phyloP scores from a whole-genome alignment of 2,797 vertebrate species.

The Tragopan temminckii region DNA sequence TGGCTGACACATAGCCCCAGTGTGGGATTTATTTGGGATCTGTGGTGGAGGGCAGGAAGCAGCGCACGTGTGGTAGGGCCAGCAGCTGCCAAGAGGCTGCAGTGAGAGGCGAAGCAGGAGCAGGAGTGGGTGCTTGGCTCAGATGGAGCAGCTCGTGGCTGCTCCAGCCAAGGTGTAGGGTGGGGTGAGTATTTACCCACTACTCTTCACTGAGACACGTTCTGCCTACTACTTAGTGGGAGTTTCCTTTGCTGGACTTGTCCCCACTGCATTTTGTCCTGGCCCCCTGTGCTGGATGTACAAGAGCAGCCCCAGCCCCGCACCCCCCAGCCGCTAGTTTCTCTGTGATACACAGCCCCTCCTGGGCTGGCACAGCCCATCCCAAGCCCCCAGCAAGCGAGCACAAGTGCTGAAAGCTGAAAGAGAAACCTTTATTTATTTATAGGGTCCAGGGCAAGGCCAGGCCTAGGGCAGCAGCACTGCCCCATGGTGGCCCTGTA shows the following conservation, averaged over 20 bases:
- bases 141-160: not conserved
- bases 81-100: fast-evolving
- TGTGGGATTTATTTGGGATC: not conserved
- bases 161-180: not conserved
- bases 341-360: not conserved
- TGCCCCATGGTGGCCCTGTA: not conserved
- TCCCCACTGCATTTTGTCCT: not conserved
- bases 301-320: fast-evolving
- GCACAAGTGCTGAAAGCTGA: not conserved
- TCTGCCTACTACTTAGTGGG: fast-evolving
- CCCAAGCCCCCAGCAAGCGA: not conserved
- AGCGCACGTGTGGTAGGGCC: fast-evolving
- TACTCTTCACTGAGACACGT: fast-evolving
- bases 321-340: not conserved
- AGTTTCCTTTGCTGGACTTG: not conserved
- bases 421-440: slow-evolving; percentile 15
- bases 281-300: not conserved
- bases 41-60: not conserved
- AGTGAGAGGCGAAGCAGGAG: fast-evolving
- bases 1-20: fast-evolving
- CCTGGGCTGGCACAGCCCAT: not conserved
- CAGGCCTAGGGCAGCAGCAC: not conserved
- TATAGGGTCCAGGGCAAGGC: not conserved
- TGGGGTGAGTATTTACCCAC: no score
- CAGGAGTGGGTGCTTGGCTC: fast-evolving